These are phyloP conservation scores for Rousettus madagascariensis DNA, from an alignment of 2,797 vertebrate genomes.

Conservation along the genomic window DNA sequence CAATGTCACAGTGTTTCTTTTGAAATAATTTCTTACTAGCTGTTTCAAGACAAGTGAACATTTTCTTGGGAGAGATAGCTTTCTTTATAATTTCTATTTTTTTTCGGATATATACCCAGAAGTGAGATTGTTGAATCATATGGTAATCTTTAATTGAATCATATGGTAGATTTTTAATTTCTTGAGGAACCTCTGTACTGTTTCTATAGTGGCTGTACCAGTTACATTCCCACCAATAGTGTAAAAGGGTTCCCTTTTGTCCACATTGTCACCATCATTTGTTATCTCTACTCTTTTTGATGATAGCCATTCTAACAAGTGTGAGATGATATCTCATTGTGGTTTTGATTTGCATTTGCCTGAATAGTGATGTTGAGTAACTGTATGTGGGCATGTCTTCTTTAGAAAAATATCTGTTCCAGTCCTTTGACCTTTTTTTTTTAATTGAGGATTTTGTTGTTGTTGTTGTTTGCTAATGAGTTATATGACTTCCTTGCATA, in stretches of 20 bases:
- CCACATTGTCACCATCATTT: not conserved
- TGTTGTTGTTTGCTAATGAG: not conserved
- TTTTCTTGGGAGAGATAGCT: not conserved
- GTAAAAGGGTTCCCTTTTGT: not conserved
- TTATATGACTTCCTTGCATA: not conserved
- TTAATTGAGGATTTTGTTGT: not conserved
- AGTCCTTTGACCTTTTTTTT: not conserved
- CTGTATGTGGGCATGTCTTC: not conserved
- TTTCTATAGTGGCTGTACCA: not conserved
- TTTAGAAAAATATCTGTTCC: not conserved
- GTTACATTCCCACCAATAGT: not conserved
- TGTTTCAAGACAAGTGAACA: constrained; percentile 64
- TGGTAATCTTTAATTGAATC: not conserved
- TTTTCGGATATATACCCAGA: not conserved
- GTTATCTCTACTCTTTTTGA: not conserved
- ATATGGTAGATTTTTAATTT: not conserved
- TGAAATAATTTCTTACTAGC: constrained; percentile 56
- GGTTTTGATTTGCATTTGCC: not conserved
- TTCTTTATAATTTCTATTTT: not conserved
- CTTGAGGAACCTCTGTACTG: not conserved
- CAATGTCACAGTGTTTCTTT: constrained; percentile 44
- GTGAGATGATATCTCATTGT: not conserved
- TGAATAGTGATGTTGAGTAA: not conserved
- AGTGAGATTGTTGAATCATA: not conserved
- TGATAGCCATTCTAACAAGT: not conserved